Conservation (phyloP, 1,140 invertebrate genomes). For the Nymphalis io region DNA sequence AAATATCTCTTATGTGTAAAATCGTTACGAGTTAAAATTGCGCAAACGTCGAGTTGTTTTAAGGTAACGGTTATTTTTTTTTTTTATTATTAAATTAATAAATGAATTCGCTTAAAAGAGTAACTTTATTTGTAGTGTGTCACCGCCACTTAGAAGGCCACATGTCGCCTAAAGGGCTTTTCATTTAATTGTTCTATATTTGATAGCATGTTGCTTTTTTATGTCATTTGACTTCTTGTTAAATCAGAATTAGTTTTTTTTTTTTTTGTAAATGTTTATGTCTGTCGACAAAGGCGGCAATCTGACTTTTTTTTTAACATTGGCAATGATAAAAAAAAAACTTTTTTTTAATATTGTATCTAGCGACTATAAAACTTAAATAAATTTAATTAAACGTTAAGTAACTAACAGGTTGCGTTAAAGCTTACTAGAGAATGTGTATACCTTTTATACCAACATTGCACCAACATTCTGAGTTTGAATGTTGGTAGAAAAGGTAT, state of each 20-base stretch:
- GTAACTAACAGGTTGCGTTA: too few species aligned
- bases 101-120: slow-evolving; percentile 70
- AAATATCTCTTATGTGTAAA: slow-evolving; percentile 16
- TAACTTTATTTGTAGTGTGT: slow-evolving; percentile 79
- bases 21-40: slow-evolving; percentile 22
- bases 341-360: too few species aligned
- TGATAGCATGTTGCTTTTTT: slow-evolving; percentile 48
- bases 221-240: slow-evolving; percentile 35
- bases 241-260: background rate
- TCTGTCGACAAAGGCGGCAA: too few species aligned
- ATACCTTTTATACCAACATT: too few species aligned
- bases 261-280: background rate
- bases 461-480: too few species aligned
- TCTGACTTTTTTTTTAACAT: too few species aligned
- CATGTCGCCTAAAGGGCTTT: slow-evolving; percentile 77
- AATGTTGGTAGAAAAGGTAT: too few species aligned
- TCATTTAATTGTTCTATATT: slow-evolving; percentile 61
- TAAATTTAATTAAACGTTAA: too few species aligned
- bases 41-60: slow-evolving; percentile 16
- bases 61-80: slow-evolving; percentile 37
- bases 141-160: slow-evolving; percentile 78
- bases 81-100: slow-evolving; percentile 46
- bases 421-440: too few species aligned
- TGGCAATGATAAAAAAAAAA: too few species aligned
- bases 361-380: too few species aligned